phyloP scores from a whole-genome alignment of 1,140 invertebrate species.

The Proctacanthus coquilletti region DNA sequence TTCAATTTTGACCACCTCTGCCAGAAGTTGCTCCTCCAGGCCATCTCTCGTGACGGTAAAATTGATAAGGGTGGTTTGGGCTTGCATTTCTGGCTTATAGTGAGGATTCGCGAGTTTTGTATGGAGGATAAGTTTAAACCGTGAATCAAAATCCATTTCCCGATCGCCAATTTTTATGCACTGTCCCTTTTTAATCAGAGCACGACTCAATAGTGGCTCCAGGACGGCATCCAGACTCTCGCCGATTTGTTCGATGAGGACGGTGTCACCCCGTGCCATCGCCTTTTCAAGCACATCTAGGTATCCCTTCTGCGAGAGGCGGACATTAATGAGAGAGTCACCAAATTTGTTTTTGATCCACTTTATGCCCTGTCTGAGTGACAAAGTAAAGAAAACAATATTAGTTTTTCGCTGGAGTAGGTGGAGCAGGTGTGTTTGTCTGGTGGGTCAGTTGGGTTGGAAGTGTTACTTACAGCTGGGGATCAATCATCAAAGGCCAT shows the following conservation, averaged over 20 bases:
- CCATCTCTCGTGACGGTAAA: conserved; percentile 89
- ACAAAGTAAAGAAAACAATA: neutral
- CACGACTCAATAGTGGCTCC: conserved; percentile 73
- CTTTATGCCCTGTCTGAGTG: conserved; percentile 66
- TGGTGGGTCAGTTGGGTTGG: neutral
- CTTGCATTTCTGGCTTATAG: conserved; percentile 94
- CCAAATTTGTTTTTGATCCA: conserved; percentile 89
- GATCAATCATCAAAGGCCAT: conserved; percentile 94
- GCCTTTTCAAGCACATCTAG: conserved; percentile 70
- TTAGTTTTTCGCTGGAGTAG: too few species aligned
- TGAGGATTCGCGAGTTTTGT: conserved; percentile 92
- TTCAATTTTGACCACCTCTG: conserved; percentile 88
- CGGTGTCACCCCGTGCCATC: conserved; percentile 54
- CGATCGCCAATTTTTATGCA: conserved; percentile 71
- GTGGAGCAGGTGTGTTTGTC: neutral
- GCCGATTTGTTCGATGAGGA: conserved; percentile 81
- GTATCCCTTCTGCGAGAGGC: conserved; percentile 69
- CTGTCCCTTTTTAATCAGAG: conserved; percentile 73
- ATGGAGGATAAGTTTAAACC: conserved; percentile 78
- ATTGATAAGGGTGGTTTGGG: conserved; percentile 88
- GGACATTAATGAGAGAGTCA: conserved; percentile 51
- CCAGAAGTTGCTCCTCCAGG: conserved; percentile 85
- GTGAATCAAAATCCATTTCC: conserved; percentile 74
- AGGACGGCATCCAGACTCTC: conserved; percentile 82
- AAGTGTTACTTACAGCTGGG: conserved; percentile 42